Evolutionary conservation across 2,797 vertebrate species (phyloP), one percentile per base, ranked within the genome.

Genomic region (Carcharodon carcharias): DNA sequence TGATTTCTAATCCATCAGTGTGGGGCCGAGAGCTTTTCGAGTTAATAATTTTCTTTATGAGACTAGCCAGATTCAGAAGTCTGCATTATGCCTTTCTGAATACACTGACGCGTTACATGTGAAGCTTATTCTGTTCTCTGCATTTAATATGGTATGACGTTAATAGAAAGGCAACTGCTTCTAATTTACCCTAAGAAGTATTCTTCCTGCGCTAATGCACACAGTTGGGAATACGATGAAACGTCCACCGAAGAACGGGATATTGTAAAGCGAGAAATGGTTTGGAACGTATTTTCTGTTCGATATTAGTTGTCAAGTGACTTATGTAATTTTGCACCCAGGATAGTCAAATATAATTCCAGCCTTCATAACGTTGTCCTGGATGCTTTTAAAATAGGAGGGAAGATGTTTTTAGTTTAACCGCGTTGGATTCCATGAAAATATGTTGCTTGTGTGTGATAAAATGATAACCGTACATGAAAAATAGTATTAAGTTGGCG

Each of bases 21-120:
- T n/a, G 94, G 69, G 45, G 71, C 94, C 94, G 58, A 56, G 54
- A 58, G 69, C 69, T 95, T 56, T 56, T 54, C 94, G 31, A 54
- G 94, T 95, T 95, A 77, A 95, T 95, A 56, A 95, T 95, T 95
- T 95, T 77, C 94, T 77, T 73, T 77, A 56, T 73, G 61, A n/a
- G 69, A 56, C 67, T 6, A 54, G 50, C 28, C 50, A 77, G 50
- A 77, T 95, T 95, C 65, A 7, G 45, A 69, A 54, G 67, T 31
- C 28, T 50, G 93, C 11, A 95, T 95, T 65, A 11, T 45, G 71
- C 50, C 65, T 71, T n/a, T 58, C 69, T 95, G 45, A 71, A 95
- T 31, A 73, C 61, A 93, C 67, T 35, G 26, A 4, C 45, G 40
- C 35, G 67, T 54, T 54, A 95, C 67, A 95, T 54, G 26, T 56